phyloP scores from a whole-genome alignment of 2,797 vertebrate species.

The Malurus splendens region DNA sequence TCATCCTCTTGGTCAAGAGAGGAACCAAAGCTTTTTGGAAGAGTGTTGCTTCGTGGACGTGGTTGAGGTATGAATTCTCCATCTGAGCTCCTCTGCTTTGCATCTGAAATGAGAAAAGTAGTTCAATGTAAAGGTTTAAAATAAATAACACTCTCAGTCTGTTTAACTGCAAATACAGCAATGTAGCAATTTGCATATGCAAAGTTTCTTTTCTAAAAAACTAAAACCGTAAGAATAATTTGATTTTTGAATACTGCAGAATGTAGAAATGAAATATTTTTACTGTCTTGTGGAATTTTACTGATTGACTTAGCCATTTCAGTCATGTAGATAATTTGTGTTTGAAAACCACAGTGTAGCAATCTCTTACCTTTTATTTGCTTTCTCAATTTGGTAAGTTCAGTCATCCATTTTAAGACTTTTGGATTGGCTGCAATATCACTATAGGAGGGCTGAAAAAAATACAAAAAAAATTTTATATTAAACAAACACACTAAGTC shows the following conservation, averaged over 20 bases:
- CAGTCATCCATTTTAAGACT: slow-evolving; percentile 98
- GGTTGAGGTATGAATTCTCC: slow-evolving; percentile 87
- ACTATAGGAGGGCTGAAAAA: slow-evolving; percentile 87
- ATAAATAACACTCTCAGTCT: neutral
- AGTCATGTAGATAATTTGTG: neutral
- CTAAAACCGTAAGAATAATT: neutral
- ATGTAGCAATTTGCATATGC: rapidly evolving
- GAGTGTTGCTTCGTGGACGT: slow-evolving; percentile 93
- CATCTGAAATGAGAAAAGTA: slow-evolving; percentile 73
- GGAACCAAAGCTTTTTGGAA: slow-evolving; percentile 97
- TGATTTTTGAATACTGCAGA: neutral
- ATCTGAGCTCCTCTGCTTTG: slow-evolving; percentile 87
- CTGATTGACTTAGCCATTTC: neutral
- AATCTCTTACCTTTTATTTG: slow-evolving; percentile 91
- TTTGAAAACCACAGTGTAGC: neutral
- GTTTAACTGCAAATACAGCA: neutral
- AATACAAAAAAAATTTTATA: neutral
- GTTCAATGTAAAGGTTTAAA: neutral
- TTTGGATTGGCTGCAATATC: slow-evolving; percentile 97
- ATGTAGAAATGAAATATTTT: neutral
- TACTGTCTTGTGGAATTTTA: neutral
- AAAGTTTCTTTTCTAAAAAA: neutral
- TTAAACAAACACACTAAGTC: neutral
- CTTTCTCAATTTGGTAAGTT: slow-evolving; percentile 92
- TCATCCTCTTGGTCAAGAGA: slow-evolving; percentile 83